phyloP scores from a whole-genome alignment of 2,797 vertebrate genomes.

The Oreochromis mossambicus region DNA sequence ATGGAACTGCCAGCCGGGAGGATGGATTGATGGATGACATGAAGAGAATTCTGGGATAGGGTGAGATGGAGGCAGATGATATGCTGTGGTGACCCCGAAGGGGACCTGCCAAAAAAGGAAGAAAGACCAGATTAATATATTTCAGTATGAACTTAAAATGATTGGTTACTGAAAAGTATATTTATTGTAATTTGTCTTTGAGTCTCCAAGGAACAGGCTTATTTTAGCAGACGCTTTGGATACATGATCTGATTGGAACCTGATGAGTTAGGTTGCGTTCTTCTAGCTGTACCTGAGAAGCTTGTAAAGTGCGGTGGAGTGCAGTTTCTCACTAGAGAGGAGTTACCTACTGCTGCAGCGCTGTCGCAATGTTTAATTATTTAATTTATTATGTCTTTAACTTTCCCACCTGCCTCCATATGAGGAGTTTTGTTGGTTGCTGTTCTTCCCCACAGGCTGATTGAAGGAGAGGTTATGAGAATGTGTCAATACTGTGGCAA shows the following conservation, averaged over 20 bases:
- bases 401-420: background rate
- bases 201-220: background rate
- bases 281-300: background rate
- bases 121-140: background rate
- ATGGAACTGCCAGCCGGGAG: background rate
- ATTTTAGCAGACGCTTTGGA: background rate
- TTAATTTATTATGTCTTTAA: background rate
- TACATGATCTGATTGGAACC: background rate
- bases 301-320: background rate
- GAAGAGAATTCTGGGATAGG: background rate
- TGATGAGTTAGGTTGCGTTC: background rate
- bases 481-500: background rate
- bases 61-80: background rate
- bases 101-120: background rate
- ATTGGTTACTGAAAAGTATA: background rate
- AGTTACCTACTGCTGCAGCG: background rate
- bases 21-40: background rate
- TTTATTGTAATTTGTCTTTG: background rate
- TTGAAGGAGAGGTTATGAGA: background rate
- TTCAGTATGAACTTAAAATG: background rate
- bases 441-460: background rate
- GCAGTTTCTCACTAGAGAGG: background rate
- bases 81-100: background rate
- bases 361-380: background rate
- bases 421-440: background rate